Percentiles rank a stretch among this genome's conserved stretches.
Evolutionary conservation across 2,113 vertebrate genomes (phyloP).

Genomic region (Sinocyclocheilus maitianheensis): DNA sequence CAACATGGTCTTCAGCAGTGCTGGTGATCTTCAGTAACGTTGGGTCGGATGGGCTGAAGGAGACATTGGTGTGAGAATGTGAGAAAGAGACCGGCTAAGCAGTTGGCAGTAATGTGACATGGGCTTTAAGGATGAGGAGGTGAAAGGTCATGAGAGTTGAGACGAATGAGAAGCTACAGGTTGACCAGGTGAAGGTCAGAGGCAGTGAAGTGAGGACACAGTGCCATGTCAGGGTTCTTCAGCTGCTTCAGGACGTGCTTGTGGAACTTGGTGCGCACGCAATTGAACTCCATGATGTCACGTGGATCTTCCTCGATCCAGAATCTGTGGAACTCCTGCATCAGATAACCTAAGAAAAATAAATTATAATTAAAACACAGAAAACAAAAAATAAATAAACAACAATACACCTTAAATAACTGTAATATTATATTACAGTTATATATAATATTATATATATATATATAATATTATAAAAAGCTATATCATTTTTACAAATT

Average conservation of each 20-base stretch:
- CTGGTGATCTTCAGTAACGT: slow-evolving; percentile 72
- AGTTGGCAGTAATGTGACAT: slow-evolving; percentile 71
- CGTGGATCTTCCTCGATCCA: slow-evolving; percentile 96
- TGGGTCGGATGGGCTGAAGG: slow-evolving; percentile 17
- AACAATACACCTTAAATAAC: too few relatives aligned
- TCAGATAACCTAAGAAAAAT: slow-evolving; percentile 85
- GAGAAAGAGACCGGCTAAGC: slow-evolving; percentile 63
- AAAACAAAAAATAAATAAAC: too few relatives aligned
- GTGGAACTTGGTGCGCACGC: slow-evolving; percentile 93
- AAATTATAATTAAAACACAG: too few relatives aligned
- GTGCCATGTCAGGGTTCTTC: slow-evolving; percentile 90
- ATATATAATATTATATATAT: too few relatives aligned
- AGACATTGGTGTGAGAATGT: slow-evolving; percentile 61
- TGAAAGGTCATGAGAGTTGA: slow-evolving; percentile 12
- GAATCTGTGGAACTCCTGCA: slow-evolving; percentile 98
- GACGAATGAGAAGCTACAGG: slow-evolving; percentile 73
- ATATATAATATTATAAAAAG: too few relatives aligned
- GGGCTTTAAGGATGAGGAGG: slow-evolving; percentile 3
- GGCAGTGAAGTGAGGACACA: slow-evolving; percentile 94
- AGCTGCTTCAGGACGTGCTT: slow-evolving; percentile 88
- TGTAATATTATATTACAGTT: too few relatives aligned
- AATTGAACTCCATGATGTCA: slow-evolving; percentile 99
- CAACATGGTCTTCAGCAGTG: slow-evolving; percentile 81
- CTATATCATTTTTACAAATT: too few relatives aligned
- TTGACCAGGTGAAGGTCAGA: slow-evolving; percentile 94